Conservation (phyloP, 2,888 invertebrate species). For the Argynnis bischoffii region DNA sequence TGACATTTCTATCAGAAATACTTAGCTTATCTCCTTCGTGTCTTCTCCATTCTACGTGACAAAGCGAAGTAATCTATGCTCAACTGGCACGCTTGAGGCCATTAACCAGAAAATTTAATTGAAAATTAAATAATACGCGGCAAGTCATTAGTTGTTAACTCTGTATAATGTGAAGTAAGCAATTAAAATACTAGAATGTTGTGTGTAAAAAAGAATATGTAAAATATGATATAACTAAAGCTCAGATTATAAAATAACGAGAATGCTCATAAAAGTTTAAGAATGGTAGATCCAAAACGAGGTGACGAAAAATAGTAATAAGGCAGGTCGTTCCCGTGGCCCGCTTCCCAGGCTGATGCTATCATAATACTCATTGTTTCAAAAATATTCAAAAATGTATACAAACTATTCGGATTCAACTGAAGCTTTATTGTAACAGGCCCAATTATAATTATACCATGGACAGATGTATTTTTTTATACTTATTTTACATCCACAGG, state of each 20-base stretch:
- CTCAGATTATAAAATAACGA: background rate
- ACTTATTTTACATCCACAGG: too few relatives aligned
- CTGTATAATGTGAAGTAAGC: too few relatives aligned
- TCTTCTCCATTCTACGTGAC: too few relatives aligned
- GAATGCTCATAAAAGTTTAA: slow-evolving; percentile 5
- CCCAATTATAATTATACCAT: background rate
- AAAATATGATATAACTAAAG: background rate
- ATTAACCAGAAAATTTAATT: too few relatives aligned
- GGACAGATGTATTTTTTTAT: too few relatives aligned
- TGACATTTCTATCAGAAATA: too few relatives aligned
- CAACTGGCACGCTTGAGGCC: too few relatives aligned
- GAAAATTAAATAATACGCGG: too few relatives aligned
- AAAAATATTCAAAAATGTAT: slow-evolving; percentile 20
- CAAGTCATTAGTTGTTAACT: too few relatives aligned
- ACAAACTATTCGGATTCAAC: background rate
- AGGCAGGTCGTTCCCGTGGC: slow-evolving; percentile 35
- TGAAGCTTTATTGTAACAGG: background rate
- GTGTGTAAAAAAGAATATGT: background rate
- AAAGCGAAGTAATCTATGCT: too few relatives aligned
- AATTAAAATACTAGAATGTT: too few relatives aligned
- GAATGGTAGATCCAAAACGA: background rate
- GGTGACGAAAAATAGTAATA: slow-evolving; percentile 13
- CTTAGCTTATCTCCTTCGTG: too few relatives aligned
- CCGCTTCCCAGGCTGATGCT: slow-evolving; percentile 37
- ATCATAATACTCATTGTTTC: slow-evolving; percentile 27